Percentiles rank a stretch among this genome's conserved stretches.
phyloP scores from a whole-genome alignment of 2,797 vertebrate species.

The Pangasius krempfi region DNA sequence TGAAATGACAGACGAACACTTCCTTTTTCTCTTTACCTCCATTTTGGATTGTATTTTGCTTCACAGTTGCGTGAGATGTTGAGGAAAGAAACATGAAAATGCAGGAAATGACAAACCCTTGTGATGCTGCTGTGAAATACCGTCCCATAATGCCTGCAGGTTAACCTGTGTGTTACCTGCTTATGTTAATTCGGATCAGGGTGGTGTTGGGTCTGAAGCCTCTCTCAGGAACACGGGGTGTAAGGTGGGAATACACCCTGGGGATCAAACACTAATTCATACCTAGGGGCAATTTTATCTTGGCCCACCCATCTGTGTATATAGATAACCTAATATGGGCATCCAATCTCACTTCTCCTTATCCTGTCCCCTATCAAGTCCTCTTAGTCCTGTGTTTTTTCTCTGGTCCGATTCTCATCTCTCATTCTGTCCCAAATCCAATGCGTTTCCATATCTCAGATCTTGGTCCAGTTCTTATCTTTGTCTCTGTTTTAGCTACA shows the following conservation, averaged over 20 bases:
- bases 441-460: not conserved
- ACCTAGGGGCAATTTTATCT: not conserved
- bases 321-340: not conserved
- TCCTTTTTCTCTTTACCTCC: not conserved
- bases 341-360: not conserved
- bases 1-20: slow-evolving; percentile 26
- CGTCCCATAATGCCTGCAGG: not conserved
- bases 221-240: not conserved
- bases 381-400: not conserved
- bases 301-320: not conserved
- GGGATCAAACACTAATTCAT: not conserved
- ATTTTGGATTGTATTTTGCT: not conserved
- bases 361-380: not conserved
- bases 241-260: not conserved
- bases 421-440: not conserved
- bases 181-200: not conserved
- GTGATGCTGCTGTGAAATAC: not conserved
- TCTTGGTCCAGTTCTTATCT: not conserved
- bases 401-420: not conserved
- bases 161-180: not conserved
- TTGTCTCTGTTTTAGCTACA: not conserved
- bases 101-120: not conserved
- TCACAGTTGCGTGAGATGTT: not conserved
- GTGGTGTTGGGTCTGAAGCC: not conserved
- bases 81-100: not conserved